A percentile compares a stretch with the other conserved stretches of the same genome.
phyloP scores from a whole-genome alignment of 2,797 vertebrate genomes.

The Cryptoprocta ferox region DNA sequence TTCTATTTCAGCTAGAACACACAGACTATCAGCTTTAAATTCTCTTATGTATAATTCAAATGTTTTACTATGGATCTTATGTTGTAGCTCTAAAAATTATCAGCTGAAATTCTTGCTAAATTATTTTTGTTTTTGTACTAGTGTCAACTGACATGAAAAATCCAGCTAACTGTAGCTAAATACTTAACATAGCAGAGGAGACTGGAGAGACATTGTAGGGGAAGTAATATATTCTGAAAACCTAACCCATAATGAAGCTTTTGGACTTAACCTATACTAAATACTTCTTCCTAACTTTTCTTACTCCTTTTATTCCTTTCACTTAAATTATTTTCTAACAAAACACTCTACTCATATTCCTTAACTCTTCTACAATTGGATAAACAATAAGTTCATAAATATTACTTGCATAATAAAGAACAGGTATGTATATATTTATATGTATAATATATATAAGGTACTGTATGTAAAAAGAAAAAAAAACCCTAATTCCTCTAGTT shows the following conservation, averaged over 20 bases:
- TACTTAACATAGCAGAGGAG: not conserved
- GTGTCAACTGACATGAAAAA: not conserved
- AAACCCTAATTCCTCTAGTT: not conserved
- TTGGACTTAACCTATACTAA: not conserved
- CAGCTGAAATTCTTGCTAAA: conserved; percentile 53
- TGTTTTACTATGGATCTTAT: conserved; percentile 61
- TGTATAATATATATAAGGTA: not conserved
- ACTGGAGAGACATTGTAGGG: not conserved
- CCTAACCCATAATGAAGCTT: not conserved
- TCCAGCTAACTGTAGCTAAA: not conserved
- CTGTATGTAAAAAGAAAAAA: not conserved
- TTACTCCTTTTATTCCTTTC: not conserved
- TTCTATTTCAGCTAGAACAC: conserved; percentile 32
- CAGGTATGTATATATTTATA: not conserved
- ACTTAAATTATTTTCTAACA: conserved; percentile 56
- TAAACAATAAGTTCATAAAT: not conserved
- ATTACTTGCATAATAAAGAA: not conserved
- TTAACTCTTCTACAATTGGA: not conserved
- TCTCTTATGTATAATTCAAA: conserved; percentile 52
- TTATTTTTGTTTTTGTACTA: not conserved
- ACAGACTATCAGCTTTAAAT: conserved; percentile 21
- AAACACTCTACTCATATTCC: not conserved
- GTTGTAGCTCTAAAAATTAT: conserved; percentile 59
- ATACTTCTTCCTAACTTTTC: conserved; percentile 32
- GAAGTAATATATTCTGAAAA: conserved; percentile 41